Conservation (phyloP, 2,113 vertebrate genomes). For the Neopipo cinnamomea region DNA sequence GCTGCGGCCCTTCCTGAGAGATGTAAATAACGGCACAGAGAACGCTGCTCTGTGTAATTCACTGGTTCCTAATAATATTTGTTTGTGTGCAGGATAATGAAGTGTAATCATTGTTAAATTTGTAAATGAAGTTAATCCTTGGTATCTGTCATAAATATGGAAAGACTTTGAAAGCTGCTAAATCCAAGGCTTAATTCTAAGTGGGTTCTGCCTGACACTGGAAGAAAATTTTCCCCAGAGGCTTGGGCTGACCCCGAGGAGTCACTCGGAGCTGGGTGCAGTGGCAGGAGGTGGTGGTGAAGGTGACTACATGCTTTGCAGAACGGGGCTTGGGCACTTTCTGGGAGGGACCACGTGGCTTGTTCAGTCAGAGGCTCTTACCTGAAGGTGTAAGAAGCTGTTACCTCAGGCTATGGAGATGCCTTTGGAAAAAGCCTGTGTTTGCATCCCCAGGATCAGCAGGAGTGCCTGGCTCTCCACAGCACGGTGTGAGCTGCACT, state of each 20-base stretch:
- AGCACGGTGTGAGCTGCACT: fast-evolving
- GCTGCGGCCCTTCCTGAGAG: not conserved
- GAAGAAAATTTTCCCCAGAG: not conserved
- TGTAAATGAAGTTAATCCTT: constrained; percentile 22
- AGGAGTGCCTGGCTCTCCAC: not conserved
- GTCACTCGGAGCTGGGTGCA: fast-evolving
- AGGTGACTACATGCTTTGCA: fast-evolving
- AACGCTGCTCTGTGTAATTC: not conserved
- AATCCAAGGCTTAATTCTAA: not conserved
- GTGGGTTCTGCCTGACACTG: not conserved
- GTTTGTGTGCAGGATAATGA: constrained; percentile 56
- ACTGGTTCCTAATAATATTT: constrained; percentile 16
- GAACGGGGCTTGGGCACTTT: fast-evolving
- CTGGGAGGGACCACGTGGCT: not conserved
- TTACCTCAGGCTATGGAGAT: fast-evolving
- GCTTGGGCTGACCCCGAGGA: not conserved
- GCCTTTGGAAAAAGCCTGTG: not conserved
- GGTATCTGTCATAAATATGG: constrained; percentile 13
- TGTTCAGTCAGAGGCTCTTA: fast-evolving
- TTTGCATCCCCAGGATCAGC: fast-evolving
- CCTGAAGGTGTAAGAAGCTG: not conserved
- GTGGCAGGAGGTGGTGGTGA: not conserved
- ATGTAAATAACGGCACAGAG: constrained; percentile 28
- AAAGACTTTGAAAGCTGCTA: not conserved
- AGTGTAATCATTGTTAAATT: constrained; percentile 38